Evolutionary conservation across 2,797 vertebrate species (phyloP).

Genomic region (Rhinella marina): DNA sequence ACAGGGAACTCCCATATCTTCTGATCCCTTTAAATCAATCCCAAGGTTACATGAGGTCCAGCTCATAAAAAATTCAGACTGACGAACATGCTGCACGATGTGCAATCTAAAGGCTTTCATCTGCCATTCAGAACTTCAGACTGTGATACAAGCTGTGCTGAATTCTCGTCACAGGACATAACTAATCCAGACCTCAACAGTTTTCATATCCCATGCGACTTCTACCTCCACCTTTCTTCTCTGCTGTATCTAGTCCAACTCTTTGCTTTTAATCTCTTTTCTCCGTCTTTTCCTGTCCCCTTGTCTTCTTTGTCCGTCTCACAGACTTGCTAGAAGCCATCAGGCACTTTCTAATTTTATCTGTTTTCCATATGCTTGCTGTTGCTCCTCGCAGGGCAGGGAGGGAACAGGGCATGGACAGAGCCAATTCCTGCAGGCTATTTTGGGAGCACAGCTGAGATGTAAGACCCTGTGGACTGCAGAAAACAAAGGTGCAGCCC

Average conservation of each 20-base stretch:
- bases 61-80: neutral
- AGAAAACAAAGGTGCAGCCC: conserved; percentile 18
- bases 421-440: conserved; percentile 66
- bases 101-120: neutral
- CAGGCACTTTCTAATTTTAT: conserved; percentile 74
- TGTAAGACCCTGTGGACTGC: conserved; percentile 1
- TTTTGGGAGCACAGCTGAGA: conserved; percentile 68
- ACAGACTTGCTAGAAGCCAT: conserved; percentile 48
- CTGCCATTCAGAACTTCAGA: neutral
- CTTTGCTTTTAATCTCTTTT: neutral
- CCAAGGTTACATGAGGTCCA: neutral
- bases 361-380: conserved; percentile 60
- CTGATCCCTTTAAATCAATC: conserved; percentile 25
- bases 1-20: conserved; percentile 20
- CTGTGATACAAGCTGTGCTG: neutral
- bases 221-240: neutral
- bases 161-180: neutral
- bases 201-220: neutral
- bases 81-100: neutral
- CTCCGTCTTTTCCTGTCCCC: neutral
- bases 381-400: conserved; percentile 56
- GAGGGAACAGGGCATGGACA: conserved; percentile 51
- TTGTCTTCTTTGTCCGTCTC: conserved; percentile 61
- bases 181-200: neutral
- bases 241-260: neutral